phyloP scores from a whole-genome alignment of 2,888 invertebrate species.

The Microctonus brassicae region DNA sequence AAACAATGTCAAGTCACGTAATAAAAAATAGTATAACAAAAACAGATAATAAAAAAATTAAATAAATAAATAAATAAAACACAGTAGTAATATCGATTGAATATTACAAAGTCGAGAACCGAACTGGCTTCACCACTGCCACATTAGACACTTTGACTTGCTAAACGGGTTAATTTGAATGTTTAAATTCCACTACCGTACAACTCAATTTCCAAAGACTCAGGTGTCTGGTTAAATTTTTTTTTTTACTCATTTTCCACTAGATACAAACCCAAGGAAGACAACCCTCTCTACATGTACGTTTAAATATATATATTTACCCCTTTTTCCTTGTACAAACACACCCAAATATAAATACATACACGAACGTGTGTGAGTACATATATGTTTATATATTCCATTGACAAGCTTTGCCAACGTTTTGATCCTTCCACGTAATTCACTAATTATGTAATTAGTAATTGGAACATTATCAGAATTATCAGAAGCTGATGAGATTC shows the following conservation, averaged over 20 bases:
- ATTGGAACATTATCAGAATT: constrained; percentile 50
- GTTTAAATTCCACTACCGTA: constrained; percentile 64
- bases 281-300: no score
- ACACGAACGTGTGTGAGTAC: no score
- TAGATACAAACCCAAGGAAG: not conserved
- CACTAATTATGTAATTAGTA: constrained; percentile 40
- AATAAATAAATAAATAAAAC: not conserved
- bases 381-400: not conserved
- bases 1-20: no score
- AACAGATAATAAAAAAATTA: constrained; percentile 12
- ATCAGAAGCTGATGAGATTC: constrained; percentile 32
- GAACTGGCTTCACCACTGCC: constrained; percentile 42
- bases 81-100: constrained; percentile 56
- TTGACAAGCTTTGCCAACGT: not conserved
- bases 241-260: constrained; percentile 40
- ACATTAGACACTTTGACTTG: constrained; percentile 66
- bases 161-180: constrained; percentile 68
- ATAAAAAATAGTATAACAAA: no score
- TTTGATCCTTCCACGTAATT: constrained; percentile 42
- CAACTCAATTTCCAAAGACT: constrained; percentile 65
- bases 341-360: no score
- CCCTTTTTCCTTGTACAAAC: no score
- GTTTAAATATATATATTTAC: not conserved
- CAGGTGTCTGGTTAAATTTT: constrained; percentile 60
- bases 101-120: constrained; percentile 49